These are phyloP conservation scores for Sylvilagus floridanus DNA, from an alignment of 2,797 vertebrate species.

Conservation along the genomic window DNA sequence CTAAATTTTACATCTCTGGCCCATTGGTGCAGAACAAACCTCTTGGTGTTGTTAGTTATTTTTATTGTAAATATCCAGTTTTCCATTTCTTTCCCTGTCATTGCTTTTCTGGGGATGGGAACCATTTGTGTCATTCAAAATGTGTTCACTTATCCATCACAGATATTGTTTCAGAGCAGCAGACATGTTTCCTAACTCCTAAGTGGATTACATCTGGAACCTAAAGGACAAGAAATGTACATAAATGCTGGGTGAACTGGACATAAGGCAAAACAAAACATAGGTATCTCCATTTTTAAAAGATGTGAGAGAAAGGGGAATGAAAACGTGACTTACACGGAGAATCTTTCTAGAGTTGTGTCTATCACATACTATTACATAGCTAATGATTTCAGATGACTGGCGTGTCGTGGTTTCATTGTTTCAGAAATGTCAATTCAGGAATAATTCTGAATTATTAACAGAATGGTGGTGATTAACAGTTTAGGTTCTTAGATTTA, in stretches of 20 bases:
- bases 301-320: constrained; percentile 24
- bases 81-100: constrained; percentile 84
- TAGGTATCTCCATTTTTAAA: constrained; percentile 62
- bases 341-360: constrained; percentile 52
- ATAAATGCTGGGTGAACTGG: constrained; percentile 25
- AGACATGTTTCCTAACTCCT: constrained; percentile 73
- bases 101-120: constrained; percentile 76
- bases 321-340: constrained; percentile 45
- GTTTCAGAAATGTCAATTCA: constrained; percentile 65
- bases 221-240: constrained; percentile 55
- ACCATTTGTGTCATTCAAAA: constrained; percentile 85
- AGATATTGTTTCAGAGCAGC: constrained; percentile 75
- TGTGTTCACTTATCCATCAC: constrained; percentile 81
- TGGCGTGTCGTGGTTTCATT: constrained; percentile 42
- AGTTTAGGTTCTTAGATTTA: constrained; percentile 13
- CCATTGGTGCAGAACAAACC: constrained; percentile 80
- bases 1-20: constrained; percentile 82
- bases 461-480: constrained; percentile 9
- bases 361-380: constrained; percentile 25
- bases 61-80: constrained; percentile 82
- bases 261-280: constrained; percentile 57
- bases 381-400: constrained; percentile 40
- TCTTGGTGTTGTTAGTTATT: constrained; percentile 79
- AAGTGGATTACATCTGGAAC: constrained; percentile 69
- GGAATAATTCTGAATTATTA: constrained; percentile 55